Evolutionary conservation across 2,888 invertebrate species (phyloP), one percentile per base, ranked within the genome.

Genomic region (Cryptocephalus primarius): DNA sequence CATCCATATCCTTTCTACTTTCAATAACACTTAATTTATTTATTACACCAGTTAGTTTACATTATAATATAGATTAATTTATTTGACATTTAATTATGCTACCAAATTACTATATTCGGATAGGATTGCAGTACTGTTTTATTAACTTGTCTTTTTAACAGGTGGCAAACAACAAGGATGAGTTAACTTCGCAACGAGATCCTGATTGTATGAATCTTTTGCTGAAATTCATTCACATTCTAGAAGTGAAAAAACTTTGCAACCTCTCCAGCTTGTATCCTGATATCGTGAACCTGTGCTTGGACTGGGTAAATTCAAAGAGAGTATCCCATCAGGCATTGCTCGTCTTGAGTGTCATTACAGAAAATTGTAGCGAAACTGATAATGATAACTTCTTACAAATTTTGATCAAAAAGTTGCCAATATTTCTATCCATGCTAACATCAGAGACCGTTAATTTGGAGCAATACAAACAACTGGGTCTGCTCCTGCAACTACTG

Each of bases 291-390:
- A 64, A 65, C 44, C 52, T 72, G 8, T 71, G 75, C 1, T 60
- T 76, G 49, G 65, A 66, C n/a, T 76, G 75, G 74, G 63, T 76
- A 8, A 67, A 72, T 40, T 66, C 68, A 4, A 70, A 73, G 48
- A 60, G 66, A 55, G 71, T 71, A 1, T 71, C 71, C 34, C 65
- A 69, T 2, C 69, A 71, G 13, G 40, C 31, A 12, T 10, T 22
- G 22, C 31, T 40, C 6, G 39, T 9, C 4, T n/a, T 14, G 22
- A 9, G 22, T 22, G 22, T 6, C 22, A 6, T 22, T 32, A 61
- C 65, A 3, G 57, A 56, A 9, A 53, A 55, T 39, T 48, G 53
- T 22, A 54, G 57, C 10, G 43, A 52, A 10, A 40, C 41, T n/a
- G 46, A 45, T 39, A 40, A 47, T 8, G 48, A 51, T 10, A 54